Evolutionary conservation across 1,140 invertebrate genomes (phyloP), one percentile per base, ranked within the genome.

Genomic region (Rhagoletis pomonella): DNA sequence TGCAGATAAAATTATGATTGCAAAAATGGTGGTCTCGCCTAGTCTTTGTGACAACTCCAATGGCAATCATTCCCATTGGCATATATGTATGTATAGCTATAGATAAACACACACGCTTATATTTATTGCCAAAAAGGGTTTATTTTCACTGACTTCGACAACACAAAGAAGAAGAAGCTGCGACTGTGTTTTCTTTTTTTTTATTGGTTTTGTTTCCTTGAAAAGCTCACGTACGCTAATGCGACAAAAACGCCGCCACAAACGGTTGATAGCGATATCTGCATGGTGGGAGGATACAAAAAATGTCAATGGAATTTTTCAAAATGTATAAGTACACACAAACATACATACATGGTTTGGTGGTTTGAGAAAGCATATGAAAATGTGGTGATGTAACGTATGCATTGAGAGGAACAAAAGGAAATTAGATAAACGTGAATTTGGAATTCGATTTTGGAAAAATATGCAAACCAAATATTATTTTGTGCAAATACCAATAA

Each of bases 191-290:
- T 73, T 47, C 1, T 5, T 47, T 10, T 29, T 19, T 2, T 55
- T 29, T 29, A 29, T 29, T 7, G 50, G 5, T 55, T 55, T 55
- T 55, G 10, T 47, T 17, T 73, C 47, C 10, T 87, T 73, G 87
- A 88, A 87, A 88, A 89, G 90, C 91, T 90, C 90, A 91, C 90
- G 90, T 91, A 90, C 90, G 89, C 89, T 91, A 91, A 91, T 91
- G 90, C 90, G 91, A 91, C 91, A 91, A 90, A 91, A 91, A 89
- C 90, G 90, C 91, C 90, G 89, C 90, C 89, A 90, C 85, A 62
- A 47, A 81, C 73, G 44, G 29, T 29, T 81, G 47, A 81, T 55
- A 50, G 17, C 39, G 44, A 77, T 1, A 14, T 4, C 69, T 5
- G 44, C 69, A 50, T 29, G 29, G 29, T 29, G 29, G 1, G 29